These are phyloP conservation scores for Bothrops jararaca DNA, from an alignment of 2,113 vertebrate species.

Conservation along the genomic window DNA sequence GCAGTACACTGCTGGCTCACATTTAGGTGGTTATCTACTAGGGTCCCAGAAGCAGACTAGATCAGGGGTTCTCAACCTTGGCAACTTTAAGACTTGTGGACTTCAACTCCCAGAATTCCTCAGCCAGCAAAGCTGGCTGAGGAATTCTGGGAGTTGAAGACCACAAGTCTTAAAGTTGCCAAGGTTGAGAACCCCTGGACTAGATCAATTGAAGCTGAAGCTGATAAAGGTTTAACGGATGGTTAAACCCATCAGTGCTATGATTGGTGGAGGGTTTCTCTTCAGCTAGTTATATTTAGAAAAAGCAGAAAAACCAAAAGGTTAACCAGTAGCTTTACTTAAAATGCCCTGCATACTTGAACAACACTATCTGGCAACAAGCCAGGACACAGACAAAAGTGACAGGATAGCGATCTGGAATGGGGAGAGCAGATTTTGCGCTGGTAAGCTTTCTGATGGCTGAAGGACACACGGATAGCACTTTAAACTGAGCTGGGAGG, in stretches of 20 bases:
- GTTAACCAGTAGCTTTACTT: neutral
- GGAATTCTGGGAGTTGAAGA: too few species aligned
- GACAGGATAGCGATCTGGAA: neutral
- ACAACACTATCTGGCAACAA: neutral
- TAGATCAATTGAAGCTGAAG: neutral
- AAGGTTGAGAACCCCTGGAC: too few species aligned
- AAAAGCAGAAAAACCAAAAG: neutral
- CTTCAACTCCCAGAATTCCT: too few species aligned
- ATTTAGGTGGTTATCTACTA: neutral
- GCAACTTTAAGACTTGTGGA: too few species aligned
- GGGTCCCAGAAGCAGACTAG: neutral
- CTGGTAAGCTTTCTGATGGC: neutral
- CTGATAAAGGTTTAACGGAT: neutral
- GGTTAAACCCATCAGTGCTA: neutral
- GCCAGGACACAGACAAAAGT: neutral
- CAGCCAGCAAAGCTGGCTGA: too few species aligned
- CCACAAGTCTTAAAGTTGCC: too few species aligned
- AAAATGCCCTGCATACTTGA: neutral
- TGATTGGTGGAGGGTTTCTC: neutral
- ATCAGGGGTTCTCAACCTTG: too few species aligned
- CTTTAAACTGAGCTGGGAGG: neutral
- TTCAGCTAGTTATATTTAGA: neutral
- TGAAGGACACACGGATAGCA: neutral
- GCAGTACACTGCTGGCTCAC: neutral
- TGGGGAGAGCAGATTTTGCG: neutral